Percentiles rank a stretch among this genome's conserved stretches.
Evolutionary conservation across 2,113 vertebrate species (phyloP).

Genomic region (Brachyistius frenatus): DNA sequence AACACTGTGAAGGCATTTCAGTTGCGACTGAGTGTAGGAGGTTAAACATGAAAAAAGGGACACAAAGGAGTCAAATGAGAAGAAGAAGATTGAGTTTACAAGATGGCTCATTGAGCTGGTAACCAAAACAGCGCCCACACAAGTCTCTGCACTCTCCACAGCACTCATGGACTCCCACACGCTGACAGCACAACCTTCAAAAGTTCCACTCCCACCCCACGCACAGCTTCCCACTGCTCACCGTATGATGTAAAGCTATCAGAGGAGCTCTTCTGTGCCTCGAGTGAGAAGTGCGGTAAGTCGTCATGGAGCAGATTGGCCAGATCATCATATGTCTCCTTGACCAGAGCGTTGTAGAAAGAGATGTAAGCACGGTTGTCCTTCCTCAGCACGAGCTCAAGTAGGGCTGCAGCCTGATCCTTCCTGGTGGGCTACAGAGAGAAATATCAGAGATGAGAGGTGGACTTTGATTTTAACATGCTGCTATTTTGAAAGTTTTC

Average conservation of each 20-base stretch:
- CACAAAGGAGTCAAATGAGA: neutral
- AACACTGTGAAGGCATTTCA: neutral
- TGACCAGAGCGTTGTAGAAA: conserved; percentile 94
- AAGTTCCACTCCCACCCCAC: neutral
- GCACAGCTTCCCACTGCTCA: conserved; percentile 72
- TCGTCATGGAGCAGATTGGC: conserved; percentile 87
- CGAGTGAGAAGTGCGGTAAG: conserved; percentile 81
- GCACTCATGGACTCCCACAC: conserved; percentile 1
- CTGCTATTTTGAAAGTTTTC: neutral
- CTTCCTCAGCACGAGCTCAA: conserved; percentile 91
- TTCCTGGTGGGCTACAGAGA: conserved; percentile 84
- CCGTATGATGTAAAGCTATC: conserved; percentile 86
- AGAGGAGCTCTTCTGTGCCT: conserved; percentile 77
- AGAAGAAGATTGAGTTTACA: neutral
- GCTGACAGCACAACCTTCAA: conserved; percentile 1
- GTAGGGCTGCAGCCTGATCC: conserved; percentile 87
- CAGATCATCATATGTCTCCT: conserved; percentile 91
- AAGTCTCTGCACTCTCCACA: neutral
- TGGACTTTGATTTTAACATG: neutral
- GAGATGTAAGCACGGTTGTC: conserved; percentile 92
- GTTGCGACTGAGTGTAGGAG: neutral
- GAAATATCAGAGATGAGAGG: neutral
- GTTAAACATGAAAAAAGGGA: neutral
- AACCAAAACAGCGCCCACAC: neutral
- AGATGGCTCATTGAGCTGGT: neutral